These are phyloP conservation scores for Eupithecia subumbrata DNA, from an alignment of 2,888 invertebrate genomes.

Conservation along the genomic window DNA sequence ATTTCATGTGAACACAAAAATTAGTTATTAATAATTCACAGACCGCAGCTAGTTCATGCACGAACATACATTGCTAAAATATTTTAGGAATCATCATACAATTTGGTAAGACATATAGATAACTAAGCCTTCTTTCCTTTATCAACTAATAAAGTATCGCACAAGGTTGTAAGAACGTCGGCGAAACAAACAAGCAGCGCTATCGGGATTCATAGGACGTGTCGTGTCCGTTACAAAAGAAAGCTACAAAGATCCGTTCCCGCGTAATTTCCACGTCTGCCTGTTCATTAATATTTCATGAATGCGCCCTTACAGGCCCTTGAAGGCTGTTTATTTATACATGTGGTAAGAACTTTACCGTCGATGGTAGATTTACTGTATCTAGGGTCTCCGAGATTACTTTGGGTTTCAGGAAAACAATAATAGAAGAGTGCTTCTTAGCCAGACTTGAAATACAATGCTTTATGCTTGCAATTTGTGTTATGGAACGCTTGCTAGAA, in stretches of 20 bases:
- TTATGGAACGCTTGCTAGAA: not conserved
- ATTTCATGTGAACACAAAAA: not conserved
- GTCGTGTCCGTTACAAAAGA: constrained; percentile 25
- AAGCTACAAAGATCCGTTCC: constrained; percentile 22
- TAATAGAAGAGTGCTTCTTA: constrained; percentile 4
- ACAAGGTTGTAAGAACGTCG: not conserved
- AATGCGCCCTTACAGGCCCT: constrained; percentile 30
- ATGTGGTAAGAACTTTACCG: constrained; percentile 34
- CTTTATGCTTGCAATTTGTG: not conserved
- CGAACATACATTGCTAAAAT: not conserved
- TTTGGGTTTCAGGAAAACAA: not conserved
- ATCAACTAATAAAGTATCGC: not conserved
- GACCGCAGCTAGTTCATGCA: not conserved
- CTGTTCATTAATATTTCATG: constrained; percentile 45
- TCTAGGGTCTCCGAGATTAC: not conserved
- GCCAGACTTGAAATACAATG: constrained; percentile 1
- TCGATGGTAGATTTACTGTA: constrained; percentile 30
- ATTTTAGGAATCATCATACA: not conserved
- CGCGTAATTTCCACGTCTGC: constrained; percentile 30
- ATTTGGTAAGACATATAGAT: not conserved
- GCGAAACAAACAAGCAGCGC: not conserved
- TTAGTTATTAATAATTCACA: not conserved
- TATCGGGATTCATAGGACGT: constrained; percentile 28
- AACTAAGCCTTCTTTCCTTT: not conserved
- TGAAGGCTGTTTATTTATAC: constrained; percentile 35